Conservation (phyloP, 2,888 invertebrate genomes). For the Alloscopus bannaensis region DNA sequence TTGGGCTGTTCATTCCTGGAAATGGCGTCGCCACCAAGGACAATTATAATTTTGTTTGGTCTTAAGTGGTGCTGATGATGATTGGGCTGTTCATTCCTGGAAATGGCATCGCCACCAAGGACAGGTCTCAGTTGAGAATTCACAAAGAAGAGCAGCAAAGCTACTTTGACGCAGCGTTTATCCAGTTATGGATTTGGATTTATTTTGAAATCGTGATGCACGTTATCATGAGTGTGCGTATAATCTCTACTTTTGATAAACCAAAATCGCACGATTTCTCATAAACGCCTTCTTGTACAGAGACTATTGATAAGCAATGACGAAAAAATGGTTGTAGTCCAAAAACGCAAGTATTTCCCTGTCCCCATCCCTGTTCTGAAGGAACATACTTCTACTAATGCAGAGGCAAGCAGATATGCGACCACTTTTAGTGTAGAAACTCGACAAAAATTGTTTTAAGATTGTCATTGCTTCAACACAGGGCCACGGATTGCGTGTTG, state of each 20-base stretch:
- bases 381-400: conserved; percentile 3
- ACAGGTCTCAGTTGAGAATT: no score
- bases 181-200: conserved; percentile 8
- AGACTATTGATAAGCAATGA: background rate
- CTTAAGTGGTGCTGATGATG: conserved; percentile 24
- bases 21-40: conserved; percentile 7
- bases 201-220: conserved; percentile 27
- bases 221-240: conserved; percentile 29
- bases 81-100: conserved; percentile 33
- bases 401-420: conserved; percentile 10
- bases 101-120: conserved; percentile 2
- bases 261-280: background rate
- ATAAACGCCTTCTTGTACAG: background rate
- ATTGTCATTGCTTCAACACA: background rate
- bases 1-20: conserved; percentile 32
- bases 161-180: background rate
- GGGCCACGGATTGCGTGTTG: conserved; percentile 3
- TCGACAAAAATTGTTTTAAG: no score
- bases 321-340: conserved; percentile 2
- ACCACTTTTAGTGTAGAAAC: no score
- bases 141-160: background rate
- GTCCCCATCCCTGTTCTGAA: conserved; percentile 30
- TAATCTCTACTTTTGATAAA: background rate
- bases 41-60: no score
- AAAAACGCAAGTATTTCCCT: conserved; percentile 24